Evolutionary conservation across 2,888 invertebrate genomes (phyloP).

Genomic region (Pherbina coryleti): DNA sequence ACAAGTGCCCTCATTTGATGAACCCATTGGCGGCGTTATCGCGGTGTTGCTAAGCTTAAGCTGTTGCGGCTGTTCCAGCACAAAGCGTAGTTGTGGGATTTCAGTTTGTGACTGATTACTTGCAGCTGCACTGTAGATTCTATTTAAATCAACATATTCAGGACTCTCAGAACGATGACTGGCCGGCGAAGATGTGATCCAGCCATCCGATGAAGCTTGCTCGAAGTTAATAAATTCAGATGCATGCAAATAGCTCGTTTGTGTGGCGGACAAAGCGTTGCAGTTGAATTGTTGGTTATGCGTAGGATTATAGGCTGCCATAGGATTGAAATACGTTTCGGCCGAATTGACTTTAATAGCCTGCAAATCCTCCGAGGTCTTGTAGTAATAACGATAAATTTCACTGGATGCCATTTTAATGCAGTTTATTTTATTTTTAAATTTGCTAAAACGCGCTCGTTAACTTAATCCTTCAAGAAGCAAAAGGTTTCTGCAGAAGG

Average conservation of each 20-base stretch:
- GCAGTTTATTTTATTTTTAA: not conserved
- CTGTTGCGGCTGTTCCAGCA: slow-evolving; percentile 3
- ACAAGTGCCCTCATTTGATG: slow-evolving; percentile 66
- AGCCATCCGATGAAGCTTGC: slow-evolving; percentile 69
- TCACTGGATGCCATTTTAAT: slow-evolving; percentile 66
- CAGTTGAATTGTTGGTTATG: slow-evolving; percentile 56
- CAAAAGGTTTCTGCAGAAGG: slow-evolving; percentile 55
- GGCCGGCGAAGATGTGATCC: slow-evolving; percentile 69
- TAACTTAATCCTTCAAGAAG: slow-evolving; percentile 51
- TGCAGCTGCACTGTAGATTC: slow-evolving; percentile 56
- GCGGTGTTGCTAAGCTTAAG: not conserved
- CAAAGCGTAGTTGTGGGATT: slow-evolving; percentile 35
- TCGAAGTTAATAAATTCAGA: slow-evolving; percentile 67
- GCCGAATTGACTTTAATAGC: slow-evolving; percentile 58
- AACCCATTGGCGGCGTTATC: slow-evolving; percentile 54
- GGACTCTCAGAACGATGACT: slow-evolving; percentile 69
- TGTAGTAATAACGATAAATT: slow-evolving; percentile 69
- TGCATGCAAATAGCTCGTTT: slow-evolving; percentile 52
- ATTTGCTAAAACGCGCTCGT: slow-evolving; percentile 32
- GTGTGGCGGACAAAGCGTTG: slow-evolving; percentile 52
- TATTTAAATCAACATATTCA: slow-evolving; percentile 67
- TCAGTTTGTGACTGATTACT: slow-evolving; percentile 28
- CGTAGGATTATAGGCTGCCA: slow-evolving; percentile 65
- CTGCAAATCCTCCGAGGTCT: slow-evolving; percentile 67
- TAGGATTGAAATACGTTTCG: slow-evolving; percentile 65